Base-by-base conservation (phyloP, 2,113 vertebrate genomes). In the Clarias gariepinus region DNA sequence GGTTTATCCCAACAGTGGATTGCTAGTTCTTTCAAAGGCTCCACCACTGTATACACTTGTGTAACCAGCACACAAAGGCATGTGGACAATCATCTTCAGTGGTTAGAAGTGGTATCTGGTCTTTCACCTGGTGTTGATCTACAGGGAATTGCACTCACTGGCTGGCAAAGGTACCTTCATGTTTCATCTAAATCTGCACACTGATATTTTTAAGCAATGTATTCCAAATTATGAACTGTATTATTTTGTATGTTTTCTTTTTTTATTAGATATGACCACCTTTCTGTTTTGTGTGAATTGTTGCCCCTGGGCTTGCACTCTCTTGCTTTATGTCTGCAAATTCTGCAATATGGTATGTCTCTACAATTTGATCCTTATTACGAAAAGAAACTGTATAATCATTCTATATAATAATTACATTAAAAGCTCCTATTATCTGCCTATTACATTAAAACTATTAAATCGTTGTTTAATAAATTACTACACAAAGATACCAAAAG, bases 21-120 rank as follows among this genome's bases (percentile, higher is more conserved):
- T 0, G 98, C 98, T 47, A 98, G 98, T 82, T 96, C 97, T 87
- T 99, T 99, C 87, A 99, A 99, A 94, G 98, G 98, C 83, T 97
- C 98, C 84, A 99, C 97, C 0, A 94, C 94, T 18, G 96, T 93
- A 0, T 94, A 93, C 89, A 97, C 97, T 71, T 95, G 94, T 19
- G 94, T 99, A 0, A 93, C 97, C 0, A 90, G 90, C 16, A 93
- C 96, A 0, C 94, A 96, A 89, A 96, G 97, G 85, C 98, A 99
- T 53, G 93, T 99, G 30, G 94, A 95, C 64, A 99, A 99, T 91
- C 96, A 99, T 4, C 66, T 95, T 2, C 95, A 94, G 86, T 99
- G 98, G 98, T 94, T 99, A 80, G 90, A 95, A 87, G 98, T 98
- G 91, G 95, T 95, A 0, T 91, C 91, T n/a, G 89, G 88, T 0